Conservation (phyloP, 2,113 vertebrate genomes). For the Mustelus asterias region DNA sequence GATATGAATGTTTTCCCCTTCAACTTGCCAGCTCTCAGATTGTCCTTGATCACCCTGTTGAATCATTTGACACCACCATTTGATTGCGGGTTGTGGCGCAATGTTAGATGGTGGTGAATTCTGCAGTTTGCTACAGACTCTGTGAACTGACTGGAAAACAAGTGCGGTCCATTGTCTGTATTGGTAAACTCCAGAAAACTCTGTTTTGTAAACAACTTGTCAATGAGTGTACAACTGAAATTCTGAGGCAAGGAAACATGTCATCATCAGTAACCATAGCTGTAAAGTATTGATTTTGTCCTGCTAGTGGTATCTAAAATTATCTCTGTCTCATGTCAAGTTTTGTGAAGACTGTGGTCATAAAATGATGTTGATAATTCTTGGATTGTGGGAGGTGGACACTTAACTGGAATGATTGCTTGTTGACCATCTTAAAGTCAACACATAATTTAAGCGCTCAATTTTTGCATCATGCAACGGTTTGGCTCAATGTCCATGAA, state of each 20-base stretch:
- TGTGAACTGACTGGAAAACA: not conserved
- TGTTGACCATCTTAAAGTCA: too few species aligned
- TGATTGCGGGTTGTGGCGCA: not conserved
- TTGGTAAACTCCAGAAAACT: not conserved
- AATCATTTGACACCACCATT: not conserved
- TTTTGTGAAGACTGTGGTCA: not conserved
- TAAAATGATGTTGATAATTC: not conserved
- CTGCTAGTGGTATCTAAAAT: not conserved
- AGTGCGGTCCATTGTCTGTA: not conserved
- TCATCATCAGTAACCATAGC: too few species aligned
- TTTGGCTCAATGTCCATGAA: too few species aligned
- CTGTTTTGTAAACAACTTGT: too few species aligned
- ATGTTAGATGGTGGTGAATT: not conserved
- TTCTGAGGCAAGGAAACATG: too few species aligned
- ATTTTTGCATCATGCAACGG: too few species aligned
- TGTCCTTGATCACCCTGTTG: not conserved
- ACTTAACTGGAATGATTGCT: too few species aligned
- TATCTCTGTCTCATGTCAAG: not conserved
- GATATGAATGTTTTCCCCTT: not conserved
- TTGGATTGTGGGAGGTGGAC: not conserved
- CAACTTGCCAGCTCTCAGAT: not conserved
- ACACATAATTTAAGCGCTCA: too few species aligned
- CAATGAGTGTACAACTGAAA: too few species aligned
- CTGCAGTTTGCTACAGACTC: not conserved
- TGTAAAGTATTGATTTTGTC: not conserved